A percentile compares a stretch with the other conserved stretches of the same genome.
These are phyloP conservation scores for Cryptosula pallasiana DNA, from an alignment of 2,888 invertebrate genomes.

Conservation along the genomic window DNA sequence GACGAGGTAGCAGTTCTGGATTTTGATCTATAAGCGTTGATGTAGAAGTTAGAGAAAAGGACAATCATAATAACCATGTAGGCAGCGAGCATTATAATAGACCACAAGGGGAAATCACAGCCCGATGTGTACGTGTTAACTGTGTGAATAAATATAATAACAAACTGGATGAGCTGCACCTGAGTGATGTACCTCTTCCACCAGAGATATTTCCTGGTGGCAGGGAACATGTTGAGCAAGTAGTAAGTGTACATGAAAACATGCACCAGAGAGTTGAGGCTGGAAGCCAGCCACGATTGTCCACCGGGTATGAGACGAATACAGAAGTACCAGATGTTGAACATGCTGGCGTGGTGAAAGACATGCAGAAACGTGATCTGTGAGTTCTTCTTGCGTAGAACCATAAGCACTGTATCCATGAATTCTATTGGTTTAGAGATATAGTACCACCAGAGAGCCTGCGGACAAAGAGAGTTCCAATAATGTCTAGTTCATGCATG, in stretches of 20 bases:
- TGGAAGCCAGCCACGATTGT: conserved; percentile 66
- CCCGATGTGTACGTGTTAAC: conserved; percentile 71
- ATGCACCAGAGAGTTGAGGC: conserved; percentile 86
- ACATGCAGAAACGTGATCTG: conserved; percentile 88
- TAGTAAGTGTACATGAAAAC: conserved; percentile 92
- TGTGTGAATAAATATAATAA: conserved; percentile 75
- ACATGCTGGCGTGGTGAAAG: conserved; percentile 91
- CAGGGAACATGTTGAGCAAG: conserved; percentile 75
- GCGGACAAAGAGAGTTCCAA: conserved; percentile 43
- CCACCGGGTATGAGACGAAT: conserved; percentile 51
- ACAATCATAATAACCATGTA: conserved; percentile 94
- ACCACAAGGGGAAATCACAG: conserved; percentile 71
- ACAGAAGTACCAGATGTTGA: conserved; percentile 93
- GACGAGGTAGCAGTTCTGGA: background rate
- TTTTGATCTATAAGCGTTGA: conserved; percentile 64
- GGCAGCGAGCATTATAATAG: conserved; percentile 56
- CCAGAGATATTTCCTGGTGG: conserved; percentile 74
- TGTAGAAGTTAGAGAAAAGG: conserved; percentile 91
- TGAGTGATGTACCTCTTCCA: conserved; percentile 93
- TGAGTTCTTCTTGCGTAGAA: conserved; percentile 80
- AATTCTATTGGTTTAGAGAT: conserved; percentile 52
- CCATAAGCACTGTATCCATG: conserved; percentile 66
- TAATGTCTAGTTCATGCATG: too few species aligned
- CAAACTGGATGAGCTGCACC: conserved; percentile 80
- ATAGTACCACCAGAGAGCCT: conserved; percentile 50